phyloP scores from a whole-genome alignment of 1,140 invertebrate species.

The Leptinotarsa defecta region DNA sequence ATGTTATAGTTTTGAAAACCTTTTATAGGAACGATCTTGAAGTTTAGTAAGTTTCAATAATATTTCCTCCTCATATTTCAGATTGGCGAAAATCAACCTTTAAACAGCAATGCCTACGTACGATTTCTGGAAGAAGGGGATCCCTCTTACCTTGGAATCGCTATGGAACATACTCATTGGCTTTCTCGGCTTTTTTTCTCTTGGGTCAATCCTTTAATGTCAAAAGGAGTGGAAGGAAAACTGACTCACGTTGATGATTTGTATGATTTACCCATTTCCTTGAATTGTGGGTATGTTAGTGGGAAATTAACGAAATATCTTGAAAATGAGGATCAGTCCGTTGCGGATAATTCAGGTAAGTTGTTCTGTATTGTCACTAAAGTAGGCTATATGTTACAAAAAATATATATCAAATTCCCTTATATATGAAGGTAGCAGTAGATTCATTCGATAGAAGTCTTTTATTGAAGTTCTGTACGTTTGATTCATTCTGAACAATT shows the following conservation, averaged over 20 bases:
- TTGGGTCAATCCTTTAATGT: conserved; percentile 87
- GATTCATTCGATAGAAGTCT: too few relatives aligned
- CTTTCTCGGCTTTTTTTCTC: conserved; percentile 79
- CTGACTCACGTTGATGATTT: conserved; percentile 80
- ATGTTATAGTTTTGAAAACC: too few relatives aligned
- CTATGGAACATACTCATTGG: conserved; percentile 74
- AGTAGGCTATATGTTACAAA: too few relatives aligned
- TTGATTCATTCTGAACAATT: too few relatives aligned
- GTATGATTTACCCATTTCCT: conserved; percentile 77
- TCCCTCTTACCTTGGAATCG: conserved; percentile 73
- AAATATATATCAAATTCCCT: too few relatives aligned
- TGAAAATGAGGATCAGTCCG: not conserved
- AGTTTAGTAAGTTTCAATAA: too few relatives aligned
- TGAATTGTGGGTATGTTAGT: conserved; percentile 67
- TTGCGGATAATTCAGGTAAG: too few relatives aligned
- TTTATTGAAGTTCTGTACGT: too few relatives aligned
- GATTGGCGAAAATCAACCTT: conserved; percentile 53
- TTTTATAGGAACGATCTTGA: too few relatives aligned
- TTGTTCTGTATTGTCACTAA: too few relatives aligned
- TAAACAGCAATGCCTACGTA: conserved; percentile 60
- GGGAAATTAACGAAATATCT: conserved; percentile 61
- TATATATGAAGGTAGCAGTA: too few relatives aligned
- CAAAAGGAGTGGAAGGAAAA: conserved; percentile 76
- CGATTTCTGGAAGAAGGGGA: conserved; percentile 70
- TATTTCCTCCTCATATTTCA: too few relatives aligned